Base-by-base conservation (phyloP, 2,113 vertebrate species). In the Leptobrachium leishanense region DNA sequence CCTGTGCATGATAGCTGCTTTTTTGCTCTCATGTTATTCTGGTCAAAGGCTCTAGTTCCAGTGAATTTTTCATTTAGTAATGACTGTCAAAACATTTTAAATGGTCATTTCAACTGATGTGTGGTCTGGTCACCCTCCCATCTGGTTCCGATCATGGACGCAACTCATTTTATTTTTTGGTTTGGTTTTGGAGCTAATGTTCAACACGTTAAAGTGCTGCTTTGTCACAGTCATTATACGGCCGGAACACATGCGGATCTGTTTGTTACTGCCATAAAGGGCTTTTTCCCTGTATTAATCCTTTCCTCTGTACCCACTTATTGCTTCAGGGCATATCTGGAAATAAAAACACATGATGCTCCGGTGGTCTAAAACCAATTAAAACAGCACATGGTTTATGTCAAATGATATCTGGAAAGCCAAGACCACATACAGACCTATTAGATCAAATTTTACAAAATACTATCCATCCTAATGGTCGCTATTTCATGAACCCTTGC, bases 191-290 rank as follows among this genome's bases (percentile, higher is more conserved):
- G 15, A 42, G 50, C 39, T 12, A 68, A 68, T 39, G 53, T 10
- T 20, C 5, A n/a, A 74, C 53, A 74, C 64, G 64, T 76, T 55
- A 20, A 62, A 13, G 54, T 67, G n/a, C 46, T 50, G 68, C 50
- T 43, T 43, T 40, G 71, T 31, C 42, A 46, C 57, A n/a, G 46
- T 43, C 13, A 41, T 43, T 57, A 68, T 50, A 46, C 40, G 68
- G 41, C 66, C 55, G 5, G 54, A 69, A 77, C 54, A 77, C 75
- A 77, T 42, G 62, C 68, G 64, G 75, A 43, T 68, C 65, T 2
- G 55, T 66, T 68, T 68, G 15, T 68, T 13, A 43, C 55, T 40
- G 66, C 69, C 42, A 69, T 69, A 62, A 69, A 69, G 41, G 10
- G 39, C 20, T 2, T 66, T 41, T 75, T 15, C 20, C 11, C 57